Conservation (phyloP, 1,140 invertebrate species). For the Heliconius himera region DNA sequence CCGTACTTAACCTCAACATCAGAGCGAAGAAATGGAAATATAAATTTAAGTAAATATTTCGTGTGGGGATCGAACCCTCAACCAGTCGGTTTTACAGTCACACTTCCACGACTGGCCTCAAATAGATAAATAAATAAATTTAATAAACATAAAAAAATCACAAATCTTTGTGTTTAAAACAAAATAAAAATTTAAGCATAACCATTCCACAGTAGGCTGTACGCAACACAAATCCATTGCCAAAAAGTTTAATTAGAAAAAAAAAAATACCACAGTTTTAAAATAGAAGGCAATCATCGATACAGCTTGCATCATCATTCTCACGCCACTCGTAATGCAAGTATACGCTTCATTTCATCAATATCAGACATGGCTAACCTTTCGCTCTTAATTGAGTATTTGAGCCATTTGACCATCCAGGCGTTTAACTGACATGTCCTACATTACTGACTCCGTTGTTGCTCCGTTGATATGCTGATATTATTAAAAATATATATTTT, state of each 20-base stretch:
- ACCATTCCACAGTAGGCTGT: no score
- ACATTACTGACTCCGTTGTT: constrained; percentile 1
- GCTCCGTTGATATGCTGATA: background rate
- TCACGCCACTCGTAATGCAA: background rate
- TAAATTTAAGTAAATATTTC: no score
- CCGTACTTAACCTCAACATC: no score
- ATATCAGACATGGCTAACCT: constrained; percentile 22
- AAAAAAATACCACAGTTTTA: background rate
- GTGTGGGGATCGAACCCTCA: no score
- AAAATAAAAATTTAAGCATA: no score
- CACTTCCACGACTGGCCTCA: no score
- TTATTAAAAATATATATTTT: background rate
- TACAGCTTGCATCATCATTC: constrained; percentile 4
- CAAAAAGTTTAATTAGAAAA: background rate
- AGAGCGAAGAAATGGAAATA: no score
- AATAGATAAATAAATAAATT: no score
- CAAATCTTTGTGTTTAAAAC: no score
- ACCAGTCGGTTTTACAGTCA: no score
- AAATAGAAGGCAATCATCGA: background rate
- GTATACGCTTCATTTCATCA: constrained; percentile 10
- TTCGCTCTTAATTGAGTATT: constrained; percentile 27
- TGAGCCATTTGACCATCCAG: constrained; percentile 30
- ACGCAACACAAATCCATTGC: no score
- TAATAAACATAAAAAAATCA: no score
- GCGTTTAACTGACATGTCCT: constrained; percentile 24